Evolutionary conservation across 2,888 invertebrate species (phyloP), one percentile per base, ranked within the genome.

Genomic region (Tachystola acroxantha): DNA sequence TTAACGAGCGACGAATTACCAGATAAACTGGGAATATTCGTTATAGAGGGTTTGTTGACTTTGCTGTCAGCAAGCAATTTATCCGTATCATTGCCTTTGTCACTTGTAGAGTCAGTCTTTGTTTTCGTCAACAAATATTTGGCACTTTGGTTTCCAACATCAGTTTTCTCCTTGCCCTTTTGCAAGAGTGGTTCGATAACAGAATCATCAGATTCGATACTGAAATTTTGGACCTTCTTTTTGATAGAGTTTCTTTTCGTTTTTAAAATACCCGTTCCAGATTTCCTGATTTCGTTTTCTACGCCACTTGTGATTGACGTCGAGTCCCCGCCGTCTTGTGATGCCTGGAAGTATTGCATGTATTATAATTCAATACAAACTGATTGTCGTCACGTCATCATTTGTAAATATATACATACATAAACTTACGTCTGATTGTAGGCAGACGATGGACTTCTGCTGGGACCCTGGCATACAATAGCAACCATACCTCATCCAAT

Each of bases 281-380:
- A 62, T 50, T 73, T 80, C 51, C 72, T 86, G 1, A 68, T 45
- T 50, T 88, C 77, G 34, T 69, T 78, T 52, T 88, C 88, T 43
- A 72, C 47, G 49, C 76, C 80, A 70, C 81, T 84, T 32, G 76
- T 76, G 42, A 78, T 64, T 37, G 81, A 81, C 40, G 72, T 68
- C 36, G 68, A 55, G 43, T 86, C 86, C 36, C 74, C 76, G 25
- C 73, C 78, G 39, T 85, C 84, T 57, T 81, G 76, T 43, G 85
- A 86, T 32, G 77, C 67, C 88, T 88, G 72, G 25, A 74, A n/a
- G n/a, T n/a, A 78, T n/a, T n/a, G n/a, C n/a, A n/a, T n/a, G n/a
- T n/a, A 34, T 36, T 19, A 20, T 31, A 40, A 32, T 3, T n/a
- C 9, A 20, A 34, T n/a, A 25, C n/a, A 34, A 11, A 10, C 6